Evolutionary conservation across 2,113 vertebrate genomes (phyloP).

Genomic region (Cinclus cinclus): DNA sequence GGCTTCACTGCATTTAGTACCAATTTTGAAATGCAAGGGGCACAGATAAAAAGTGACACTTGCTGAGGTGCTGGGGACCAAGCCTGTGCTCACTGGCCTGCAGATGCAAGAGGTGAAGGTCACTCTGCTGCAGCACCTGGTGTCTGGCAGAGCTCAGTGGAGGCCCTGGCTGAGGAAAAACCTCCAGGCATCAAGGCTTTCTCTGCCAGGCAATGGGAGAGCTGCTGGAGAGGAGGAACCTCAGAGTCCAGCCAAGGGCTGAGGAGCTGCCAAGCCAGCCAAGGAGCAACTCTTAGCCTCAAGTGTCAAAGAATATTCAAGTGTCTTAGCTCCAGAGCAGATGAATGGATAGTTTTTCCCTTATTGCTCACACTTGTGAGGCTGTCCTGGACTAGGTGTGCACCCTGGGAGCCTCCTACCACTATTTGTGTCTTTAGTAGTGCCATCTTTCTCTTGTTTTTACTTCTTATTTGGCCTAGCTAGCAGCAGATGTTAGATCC

Average conservation of each 20-base stretch:
- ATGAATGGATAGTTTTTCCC: neutral
- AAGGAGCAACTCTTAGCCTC: neutral
- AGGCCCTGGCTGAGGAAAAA: neutral
- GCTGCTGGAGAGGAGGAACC: neutral
- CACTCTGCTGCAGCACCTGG: neutral
- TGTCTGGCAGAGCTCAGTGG: neutral
- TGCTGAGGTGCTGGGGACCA: neutral
- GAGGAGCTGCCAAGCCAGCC: neutral
- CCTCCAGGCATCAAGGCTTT: neutral
- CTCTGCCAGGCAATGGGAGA: neutral
- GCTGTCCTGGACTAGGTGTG: neutral
- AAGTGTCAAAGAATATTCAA: neutral
- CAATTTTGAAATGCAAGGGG: neutral
- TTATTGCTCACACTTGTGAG: neutral
- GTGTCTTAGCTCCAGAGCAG: neutral
- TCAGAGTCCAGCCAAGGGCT: neutral
- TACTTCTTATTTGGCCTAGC: neutral
- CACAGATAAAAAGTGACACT: neutral
- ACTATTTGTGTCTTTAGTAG: neutral
- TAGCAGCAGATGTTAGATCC: neutral
- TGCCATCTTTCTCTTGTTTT: neutral
- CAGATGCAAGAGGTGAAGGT: neutral
- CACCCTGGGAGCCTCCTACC: neutral
- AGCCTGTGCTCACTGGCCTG: accelerated
- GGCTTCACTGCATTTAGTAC: neutral